Evolutionary conservation across 2,888 invertebrate species (phyloP), one percentile per base, ranked within the genome.

Genomic region (Ryuthela nishihirai): DNA sequence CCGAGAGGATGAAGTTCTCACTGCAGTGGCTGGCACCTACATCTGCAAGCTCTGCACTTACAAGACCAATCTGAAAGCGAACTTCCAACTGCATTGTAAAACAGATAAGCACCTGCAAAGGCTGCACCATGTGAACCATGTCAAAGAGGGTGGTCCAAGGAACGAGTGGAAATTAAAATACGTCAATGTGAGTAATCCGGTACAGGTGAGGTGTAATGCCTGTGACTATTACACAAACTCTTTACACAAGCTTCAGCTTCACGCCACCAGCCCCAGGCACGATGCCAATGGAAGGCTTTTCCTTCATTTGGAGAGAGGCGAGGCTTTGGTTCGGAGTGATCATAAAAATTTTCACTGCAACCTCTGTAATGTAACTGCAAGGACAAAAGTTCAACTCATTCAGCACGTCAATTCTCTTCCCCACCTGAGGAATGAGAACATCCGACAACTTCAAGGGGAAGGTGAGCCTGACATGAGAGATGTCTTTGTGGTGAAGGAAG

Each of bases 1-100:
- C 64, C 81, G 89, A 68, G 88, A 88, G 70, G 87, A 88, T 72
- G 89, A 90, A 72, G 89, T 91, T 69, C 79, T 88, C 25, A 85
- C 89, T 20, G 80, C 88, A 42, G 85, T 88, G 32, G 88, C 89
- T 42, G 91, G 94, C 47, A 89, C 90, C 72, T 98, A 95, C 76
- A 88, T 94, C 67, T 99, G 99, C 77, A 93, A 93, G 72, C 81
- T 99, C 58, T 99, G 98, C 80, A 91, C 92, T 69, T 99, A 99
- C 78, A 97, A 95, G 77, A 98, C 98, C 12, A 95, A 94, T 75
- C 81, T 99, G 58, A 99, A 99, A 75, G 99, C 98, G 25, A 99
- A 99, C 79, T 99, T 99, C 78, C 98, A 99, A 77, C 82, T 99
- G 64, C 99, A 99, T 76, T 98, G 97, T 77, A 97, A 99, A 79